phyloP scores from a whole-genome alignment of 2,797 vertebrate genomes.

The Crocidura indochinensis region DNA sequence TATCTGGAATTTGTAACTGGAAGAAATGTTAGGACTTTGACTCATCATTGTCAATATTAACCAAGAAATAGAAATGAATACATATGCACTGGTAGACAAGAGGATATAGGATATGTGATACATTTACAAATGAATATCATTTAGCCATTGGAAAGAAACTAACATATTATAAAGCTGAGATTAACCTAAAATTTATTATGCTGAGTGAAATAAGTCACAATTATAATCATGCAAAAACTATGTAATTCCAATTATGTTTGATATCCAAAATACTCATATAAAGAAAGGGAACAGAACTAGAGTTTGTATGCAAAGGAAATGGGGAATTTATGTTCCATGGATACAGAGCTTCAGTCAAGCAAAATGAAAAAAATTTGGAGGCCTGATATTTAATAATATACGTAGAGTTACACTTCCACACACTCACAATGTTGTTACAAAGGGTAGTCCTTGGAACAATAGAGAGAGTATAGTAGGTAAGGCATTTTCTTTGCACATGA shows the following conservation, averaged over 20 bases:
- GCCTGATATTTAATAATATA: neutral
- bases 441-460: too few relatives aligned
- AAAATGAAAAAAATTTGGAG: neutral
- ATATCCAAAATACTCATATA: neutral
- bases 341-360: constrained; percentile 2
- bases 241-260: neutral
- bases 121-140: neutral
- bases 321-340: neutral
- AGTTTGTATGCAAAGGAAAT: neutral
- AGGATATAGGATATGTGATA: neutral
- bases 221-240: neutral
- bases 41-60: neutral
- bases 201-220: neutral
- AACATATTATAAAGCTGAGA: neutral
- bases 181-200: neutral
- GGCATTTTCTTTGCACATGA: too few relatives aligned
- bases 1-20: neutral
- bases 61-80: neutral
- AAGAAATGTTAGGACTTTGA: neutral
- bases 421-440: neutral
- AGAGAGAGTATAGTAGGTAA: too few relatives aligned
- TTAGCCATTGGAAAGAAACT: neutral
- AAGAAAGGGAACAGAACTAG: neutral
- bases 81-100: neutral
- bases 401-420: neutral